These are phyloP conservation scores for Pteromalus puparum DNA, from an alignment of 1,140 invertebrate genomes.

Conservation along the genomic window DNA sequence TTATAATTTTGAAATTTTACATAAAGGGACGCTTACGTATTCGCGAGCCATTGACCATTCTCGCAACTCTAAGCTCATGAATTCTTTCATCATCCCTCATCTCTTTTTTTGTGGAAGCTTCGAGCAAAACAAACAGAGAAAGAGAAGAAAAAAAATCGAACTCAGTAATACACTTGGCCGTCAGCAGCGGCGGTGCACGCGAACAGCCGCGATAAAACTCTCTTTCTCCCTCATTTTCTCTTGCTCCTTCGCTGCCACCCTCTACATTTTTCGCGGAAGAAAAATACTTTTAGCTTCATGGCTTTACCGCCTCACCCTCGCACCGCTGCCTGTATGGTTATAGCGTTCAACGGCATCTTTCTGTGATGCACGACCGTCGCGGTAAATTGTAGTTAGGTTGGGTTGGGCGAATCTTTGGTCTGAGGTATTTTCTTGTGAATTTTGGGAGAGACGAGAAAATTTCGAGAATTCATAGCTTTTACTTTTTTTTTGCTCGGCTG, in stretches of 20 bases:
- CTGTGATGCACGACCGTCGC: too few relatives aligned
- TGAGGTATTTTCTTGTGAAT: background rate
- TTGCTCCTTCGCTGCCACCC: background rate
- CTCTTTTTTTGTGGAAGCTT: background rate
- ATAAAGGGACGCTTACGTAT: too few relatives aligned
- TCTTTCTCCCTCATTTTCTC: background rate
- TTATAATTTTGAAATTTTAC: too few relatives aligned
- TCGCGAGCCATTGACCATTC: too few relatives aligned
- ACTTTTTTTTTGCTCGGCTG: too few relatives aligned
- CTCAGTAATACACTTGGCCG: too few relatives aligned
- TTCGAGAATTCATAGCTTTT: background rate
- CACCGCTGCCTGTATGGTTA: background rate
- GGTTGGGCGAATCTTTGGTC: background rate
- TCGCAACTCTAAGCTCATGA: too few relatives aligned
- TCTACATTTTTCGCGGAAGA: constrained; percentile 5
- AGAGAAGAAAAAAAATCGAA: background rate
- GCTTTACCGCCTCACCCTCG: background rate
- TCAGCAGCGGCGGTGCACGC: background rate
- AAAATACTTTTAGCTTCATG: background rate
- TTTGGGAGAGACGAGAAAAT: background rate
- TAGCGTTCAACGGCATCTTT: too few relatives aligned
- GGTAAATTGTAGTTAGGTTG: background rate
- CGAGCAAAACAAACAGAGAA: background rate
- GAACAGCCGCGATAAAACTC: background rate
- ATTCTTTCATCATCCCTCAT: background rate